These are phyloP conservation scores for Knipowitschia caucasica DNA, from an alignment of 2,797 vertebrate genomes.

Conservation along the genomic window DNA sequence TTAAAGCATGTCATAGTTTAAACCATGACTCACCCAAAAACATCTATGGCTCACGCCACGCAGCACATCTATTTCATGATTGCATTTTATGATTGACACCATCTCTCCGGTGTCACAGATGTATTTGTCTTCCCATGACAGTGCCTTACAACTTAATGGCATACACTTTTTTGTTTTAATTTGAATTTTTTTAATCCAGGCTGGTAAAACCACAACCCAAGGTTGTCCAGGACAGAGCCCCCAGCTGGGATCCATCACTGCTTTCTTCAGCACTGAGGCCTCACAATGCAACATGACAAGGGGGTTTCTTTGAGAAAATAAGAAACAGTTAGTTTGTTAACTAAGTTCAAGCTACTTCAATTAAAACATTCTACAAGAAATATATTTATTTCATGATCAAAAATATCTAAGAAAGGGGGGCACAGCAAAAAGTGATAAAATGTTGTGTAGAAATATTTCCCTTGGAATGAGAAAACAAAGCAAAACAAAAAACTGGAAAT, in stretches of 20 bases:
- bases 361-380: too few species aligned
- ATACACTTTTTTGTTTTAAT: constrained; percentile 14
- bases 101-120: constrained; percentile 19
- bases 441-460: too few species aligned
- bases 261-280: constrained; percentile 50
- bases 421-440: too few species aligned
- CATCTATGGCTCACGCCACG: not conserved
- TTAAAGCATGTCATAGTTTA: too few species aligned
- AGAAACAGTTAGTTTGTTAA: too few species aligned
- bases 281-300: constrained; percentile 32
- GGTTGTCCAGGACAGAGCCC: constrained; percentile 47
- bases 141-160: constrained; percentile 34
- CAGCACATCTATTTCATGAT: constrained; percentile 2
- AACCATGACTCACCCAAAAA: constrained; percentile 14
- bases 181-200: constrained; percentile 39
- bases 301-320: too few species aligned
- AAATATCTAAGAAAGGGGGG: too few species aligned
- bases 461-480: too few species aligned
- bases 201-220: constrained; percentile 47
- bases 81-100: constrained; percentile 19
- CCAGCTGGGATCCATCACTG: constrained; percentile 55
- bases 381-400: too few species aligned
- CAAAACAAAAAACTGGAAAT: too few species aligned
- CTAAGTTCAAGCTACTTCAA: too few species aligned
- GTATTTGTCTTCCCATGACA: constrained; percentile 37